Evolutionary conservation across 2,888 invertebrate species (phyloP), one percentile per base, ranked within the genome.

Genomic region (Netelia fuscicornis): DNA sequence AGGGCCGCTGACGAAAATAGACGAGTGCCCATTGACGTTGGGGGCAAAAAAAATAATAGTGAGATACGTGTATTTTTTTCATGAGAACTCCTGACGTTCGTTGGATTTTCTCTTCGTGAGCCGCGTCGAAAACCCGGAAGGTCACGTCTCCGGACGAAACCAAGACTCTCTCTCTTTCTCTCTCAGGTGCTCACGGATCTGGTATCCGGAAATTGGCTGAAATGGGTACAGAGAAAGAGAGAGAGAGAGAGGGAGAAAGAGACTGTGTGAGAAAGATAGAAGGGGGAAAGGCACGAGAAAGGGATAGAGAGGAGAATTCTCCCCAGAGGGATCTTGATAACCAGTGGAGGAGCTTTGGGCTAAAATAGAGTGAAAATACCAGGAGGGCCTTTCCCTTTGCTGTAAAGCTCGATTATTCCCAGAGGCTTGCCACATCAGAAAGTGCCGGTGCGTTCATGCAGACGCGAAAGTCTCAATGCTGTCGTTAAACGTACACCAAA

Each of bases 141-240:
- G 52, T 60, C 75, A 67, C 67, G 68, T 79, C 60, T 23, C 67
- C 62, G 56, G 70, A 23, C 60, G 48, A 70, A 67, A 80, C 67
- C 75, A 62, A 77, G 65, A 62, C 52, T 75, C 65, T 64, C 65
- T 30, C 30, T 30, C 30, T 30, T 5, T 37, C 37, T 20, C 58
- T 58, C 20, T 64, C 71, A 48, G 67, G 52, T 78, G 65, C 42
- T 78, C 83, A 68, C 30, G 62, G 72, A 75, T 23, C 68, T 74
- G 71, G 79, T 78, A 70, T 68, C 84, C 86, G 89, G 89, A 90
- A 91, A 90, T 90, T 89, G 88, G 83, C 84, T 84, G 86, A 89
- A 89, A 90, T 87, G 80, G 86, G 25, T 60, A 67, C 78, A 58
- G 42, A 58, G 52, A 13, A 20, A 62, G 20, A 48, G 77, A 65